Conservation (phyloP, 2,797 vertebrate species). For the Pseudomugil tenellus region DNA sequence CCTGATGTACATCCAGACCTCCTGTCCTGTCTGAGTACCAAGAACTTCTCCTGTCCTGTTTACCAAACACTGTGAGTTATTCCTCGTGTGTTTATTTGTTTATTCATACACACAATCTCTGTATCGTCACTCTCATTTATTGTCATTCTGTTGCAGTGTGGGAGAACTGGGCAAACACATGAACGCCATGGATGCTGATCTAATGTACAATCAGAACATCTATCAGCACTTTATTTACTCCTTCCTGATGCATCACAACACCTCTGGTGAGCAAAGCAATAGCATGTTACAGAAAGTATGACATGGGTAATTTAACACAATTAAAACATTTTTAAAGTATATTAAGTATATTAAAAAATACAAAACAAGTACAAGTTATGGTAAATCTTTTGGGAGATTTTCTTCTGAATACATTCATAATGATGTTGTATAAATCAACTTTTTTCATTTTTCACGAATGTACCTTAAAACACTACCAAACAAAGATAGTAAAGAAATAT, state of each 20-base stretch:
- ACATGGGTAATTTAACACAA: background rate
- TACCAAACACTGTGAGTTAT: constrained; percentile 81
- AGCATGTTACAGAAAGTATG: background rate
- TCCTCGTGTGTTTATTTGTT: background rate
- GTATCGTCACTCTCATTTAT: background rate
- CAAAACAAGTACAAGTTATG: background rate
- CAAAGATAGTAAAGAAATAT: background rate
- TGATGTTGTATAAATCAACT: background rate
- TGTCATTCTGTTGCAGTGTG: constrained; percentile 61
- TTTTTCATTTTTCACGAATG: background rate
- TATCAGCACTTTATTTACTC: constrained; percentile 71
- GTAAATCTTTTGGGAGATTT: background rate
- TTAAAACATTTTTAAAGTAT: background rate
- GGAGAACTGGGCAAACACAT: constrained; percentile 60
- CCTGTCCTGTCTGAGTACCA: constrained; percentile 81
- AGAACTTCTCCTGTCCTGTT: constrained; percentile 80
- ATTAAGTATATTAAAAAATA: no score
- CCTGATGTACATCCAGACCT: constrained; percentile 56
- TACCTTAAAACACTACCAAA: background rate
- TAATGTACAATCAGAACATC: constrained; percentile 38
- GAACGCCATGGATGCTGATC: constrained; percentile 27
- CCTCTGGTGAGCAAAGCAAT: constrained; percentile 55
- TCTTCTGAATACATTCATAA: background rate
- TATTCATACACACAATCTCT: accelerated
- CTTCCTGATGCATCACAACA: constrained; percentile 69